phyloP scores from a whole-genome alignment of 2,797 vertebrate genomes.

The Distichodus sexfasciatus region DNA sequence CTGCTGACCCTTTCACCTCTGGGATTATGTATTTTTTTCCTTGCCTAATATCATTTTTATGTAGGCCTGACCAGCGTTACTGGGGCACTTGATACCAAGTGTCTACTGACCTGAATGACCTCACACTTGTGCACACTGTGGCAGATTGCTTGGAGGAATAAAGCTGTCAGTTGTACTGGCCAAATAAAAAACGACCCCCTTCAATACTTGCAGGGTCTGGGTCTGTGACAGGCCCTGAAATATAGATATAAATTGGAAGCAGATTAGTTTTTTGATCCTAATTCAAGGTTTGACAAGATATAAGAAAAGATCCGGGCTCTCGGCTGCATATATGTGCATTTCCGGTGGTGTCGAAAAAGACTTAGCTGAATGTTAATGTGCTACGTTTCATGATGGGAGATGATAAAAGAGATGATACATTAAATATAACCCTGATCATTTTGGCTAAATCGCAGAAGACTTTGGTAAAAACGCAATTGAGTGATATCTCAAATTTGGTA shows the following conservation, averaged over 20 bases:
- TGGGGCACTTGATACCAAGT: slow-evolving; percentile 74
- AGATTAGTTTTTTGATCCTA: slow-evolving; percentile 97
- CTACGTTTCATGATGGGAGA: not conserved
- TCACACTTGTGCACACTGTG: slow-evolving; percentile 86
- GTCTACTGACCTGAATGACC: slow-evolving; percentile 89
- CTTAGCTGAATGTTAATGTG: not conserved
- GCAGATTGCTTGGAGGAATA: slow-evolving; percentile 99
- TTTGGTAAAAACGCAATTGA: not conserved
- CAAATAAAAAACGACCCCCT: slow-evolving; percentile 95
- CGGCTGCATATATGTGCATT: slow-evolving; percentile 35
- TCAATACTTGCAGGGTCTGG: slow-evolving; percentile 80
- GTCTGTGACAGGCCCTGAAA: slow-evolving; percentile 92
- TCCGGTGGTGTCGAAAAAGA: slow-evolving; percentile 33
- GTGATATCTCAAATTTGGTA: not conserved
- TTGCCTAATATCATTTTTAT: slow-evolving; percentile 14
- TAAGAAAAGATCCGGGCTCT: slow-evolving; percentile 61
- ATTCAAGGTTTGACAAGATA: slow-evolving; percentile 94
- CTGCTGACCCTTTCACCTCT: not conserved
- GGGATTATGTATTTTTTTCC: not conserved
- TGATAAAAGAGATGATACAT: not conserved
- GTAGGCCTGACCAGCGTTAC: slow-evolving; percentile 78
- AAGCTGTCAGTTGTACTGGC: slow-evolving; percentile 98
- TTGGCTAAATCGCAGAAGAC: not conserved
- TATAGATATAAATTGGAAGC: slow-evolving; percentile 98
- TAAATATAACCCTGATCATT: not conserved